Evolutionary conservation across 2,888 invertebrate species (phyloP).

Genomic region (Rhingia rostrata): DNA sequence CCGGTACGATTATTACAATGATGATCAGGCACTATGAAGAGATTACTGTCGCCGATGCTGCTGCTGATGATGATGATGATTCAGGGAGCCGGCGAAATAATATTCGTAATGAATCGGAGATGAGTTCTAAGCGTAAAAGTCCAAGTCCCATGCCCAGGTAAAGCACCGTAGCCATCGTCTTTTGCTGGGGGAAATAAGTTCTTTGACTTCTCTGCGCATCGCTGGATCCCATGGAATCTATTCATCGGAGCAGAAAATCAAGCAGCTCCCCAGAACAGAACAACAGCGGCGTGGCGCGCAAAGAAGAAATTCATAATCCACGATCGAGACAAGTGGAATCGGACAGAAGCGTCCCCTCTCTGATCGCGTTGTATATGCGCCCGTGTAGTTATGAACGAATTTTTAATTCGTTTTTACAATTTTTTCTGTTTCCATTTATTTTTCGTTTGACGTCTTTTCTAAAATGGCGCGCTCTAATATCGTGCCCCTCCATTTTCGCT

Average conservation of each 20-base stretch:
- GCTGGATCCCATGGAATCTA: constrained; percentile 73
- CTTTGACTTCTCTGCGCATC: constrained; percentile 73
- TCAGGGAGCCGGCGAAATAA: constrained; percentile 64
- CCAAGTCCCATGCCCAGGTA: constrained; percentile 30
- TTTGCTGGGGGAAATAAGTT: constrained; percentile 58
- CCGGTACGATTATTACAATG: constrained; percentile 69
- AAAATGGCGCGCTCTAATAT: constrained; percentile 55
- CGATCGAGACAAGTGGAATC: constrained; percentile 72
- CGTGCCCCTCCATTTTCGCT: constrained; percentile 50
- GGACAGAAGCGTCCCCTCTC: constrained; percentile 50
- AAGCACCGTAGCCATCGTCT: constrained; percentile 34
- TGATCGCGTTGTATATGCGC: constrained; percentile 18
- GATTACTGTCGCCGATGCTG: constrained; percentile 65
- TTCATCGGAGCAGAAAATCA: constrained; percentile 82
- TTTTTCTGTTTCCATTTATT: constrained; percentile 21
- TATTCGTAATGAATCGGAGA: constrained; percentile 57
- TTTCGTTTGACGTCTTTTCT: constrained; percentile 67
- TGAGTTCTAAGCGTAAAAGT: constrained; percentile 63
- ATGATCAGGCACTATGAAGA: constrained; percentile 74
- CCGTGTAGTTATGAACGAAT: constrained; percentile 59
- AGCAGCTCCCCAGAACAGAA: constrained; percentile 74
- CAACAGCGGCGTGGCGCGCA: constrained; percentile 35
- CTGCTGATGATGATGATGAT: constrained; percentile 55
- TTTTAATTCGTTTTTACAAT: constrained; percentile 56
- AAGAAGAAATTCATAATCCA: constrained; percentile 70